Percentiles rank a stretch among this genome's conserved stretches.
Evolutionary conservation across 2,113 vertebrate species (phyloP).

Genomic region (Globicephala melas): DNA sequence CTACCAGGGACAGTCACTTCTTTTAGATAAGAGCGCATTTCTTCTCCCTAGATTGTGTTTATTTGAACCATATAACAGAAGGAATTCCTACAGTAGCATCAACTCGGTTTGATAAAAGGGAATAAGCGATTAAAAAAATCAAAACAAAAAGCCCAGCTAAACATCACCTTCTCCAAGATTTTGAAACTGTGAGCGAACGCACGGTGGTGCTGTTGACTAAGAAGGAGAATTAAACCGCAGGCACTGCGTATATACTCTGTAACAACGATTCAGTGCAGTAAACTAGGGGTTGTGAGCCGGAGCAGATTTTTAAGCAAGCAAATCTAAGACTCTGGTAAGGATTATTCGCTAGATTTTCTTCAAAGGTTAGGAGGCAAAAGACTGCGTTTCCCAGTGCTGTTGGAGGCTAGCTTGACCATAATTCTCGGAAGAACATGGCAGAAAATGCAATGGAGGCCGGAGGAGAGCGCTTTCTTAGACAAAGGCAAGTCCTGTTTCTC

Average conservation of each 20-base stretch:
- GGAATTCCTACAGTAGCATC: not conserved
- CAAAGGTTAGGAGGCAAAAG: not conserved
- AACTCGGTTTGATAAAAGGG: not conserved
- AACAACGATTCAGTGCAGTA: not conserved
- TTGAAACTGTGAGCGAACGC: slow-evolving; percentile 16
- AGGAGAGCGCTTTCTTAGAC: slow-evolving; percentile 29
- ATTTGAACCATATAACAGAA: not conserved
- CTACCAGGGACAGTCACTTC: not conserved
- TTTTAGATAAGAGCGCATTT: not conserved
- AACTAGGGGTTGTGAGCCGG: not conserved
- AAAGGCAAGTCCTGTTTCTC: slow-evolving; percentile 72
- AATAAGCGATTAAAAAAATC: not conserved
- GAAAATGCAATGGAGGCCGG: slow-evolving; percentile 25
- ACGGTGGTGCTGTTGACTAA: slow-evolving; percentile 71
- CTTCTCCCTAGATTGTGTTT: not conserved
- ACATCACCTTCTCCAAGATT: not conserved
- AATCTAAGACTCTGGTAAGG: not conserved
- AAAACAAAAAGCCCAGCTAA: not conserved
- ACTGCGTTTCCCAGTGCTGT: not conserved
- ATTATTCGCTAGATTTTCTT: not conserved
- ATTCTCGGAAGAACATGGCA: not conserved
- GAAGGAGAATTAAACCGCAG: slow-evolving; percentile 29
- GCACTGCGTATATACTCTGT: rapidly evolving
- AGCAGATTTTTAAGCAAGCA: not conserved
- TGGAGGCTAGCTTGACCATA: not conserved